Evolutionary conservation across 2,797 vertebrate species (phyloP), one percentile per base, ranked within the genome.

Genomic region (Clarias fuscus): DNA sequence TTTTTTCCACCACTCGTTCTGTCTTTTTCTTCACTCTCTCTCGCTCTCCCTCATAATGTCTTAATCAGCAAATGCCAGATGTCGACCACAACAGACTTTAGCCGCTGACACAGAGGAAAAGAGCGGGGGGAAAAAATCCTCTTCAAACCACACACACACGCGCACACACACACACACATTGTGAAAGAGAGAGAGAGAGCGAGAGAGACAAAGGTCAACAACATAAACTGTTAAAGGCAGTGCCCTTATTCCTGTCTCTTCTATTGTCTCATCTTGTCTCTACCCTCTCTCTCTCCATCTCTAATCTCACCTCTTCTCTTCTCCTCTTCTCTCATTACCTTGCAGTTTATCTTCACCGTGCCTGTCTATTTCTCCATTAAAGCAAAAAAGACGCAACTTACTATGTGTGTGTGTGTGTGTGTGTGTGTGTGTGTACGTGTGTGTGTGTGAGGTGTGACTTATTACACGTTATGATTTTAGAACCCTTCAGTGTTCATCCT

Each of bases 21-120:
- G 87, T 88, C 65, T 92, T 88, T 1, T 90, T 89, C 88, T 30
- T 91, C 88, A 84, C 43, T 76, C 61, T 86, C 89, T 48, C 53
- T 43, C 88, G 90, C 88, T 88, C 88, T 90, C 85, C 83, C 88
- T 90, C 88, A 90, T 91, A 4, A 88, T 87, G 87, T 91, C 93
- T 91, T 92, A 89, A 95, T 94, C 93, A 91, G 90, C 91, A 86
- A 85, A 89, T 72, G 22, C 22, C 88, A 77, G 40, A 82, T 90
- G 89, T 90, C 92, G 92, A 85, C 82, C 27, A 37, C 77, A 61
- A 59, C 24, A 62, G 33, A 70, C 43, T 61, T 65, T 68, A 73
- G 71, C 37, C 22, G 40, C 79, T 77, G 71, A 73, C 81, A 83
- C 67, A 27, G 7, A 75, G 59, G 53, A 59, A 76, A 80, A 85